Evolutionary conservation across 2,113 vertebrate species (phyloP).

Genomic region (Callionymus lyra): DNA sequence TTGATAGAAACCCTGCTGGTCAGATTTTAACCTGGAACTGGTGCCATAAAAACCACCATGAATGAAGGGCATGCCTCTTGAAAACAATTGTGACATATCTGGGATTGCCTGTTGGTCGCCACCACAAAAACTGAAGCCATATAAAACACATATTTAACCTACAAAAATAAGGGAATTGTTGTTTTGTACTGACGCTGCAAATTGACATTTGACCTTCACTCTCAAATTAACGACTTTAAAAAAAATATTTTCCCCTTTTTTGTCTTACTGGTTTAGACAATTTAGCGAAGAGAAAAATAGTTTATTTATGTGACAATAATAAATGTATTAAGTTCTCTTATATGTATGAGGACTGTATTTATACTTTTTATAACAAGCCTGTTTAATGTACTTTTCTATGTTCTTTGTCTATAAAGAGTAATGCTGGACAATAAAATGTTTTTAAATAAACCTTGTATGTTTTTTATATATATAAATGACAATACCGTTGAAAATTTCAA

Average conservation of each 20-base stretch:
- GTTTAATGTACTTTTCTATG: constrained; percentile 46
- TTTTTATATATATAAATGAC: no score
- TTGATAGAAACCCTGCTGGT: constrained; percentile 40
- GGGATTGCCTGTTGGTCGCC: constrained; percentile 29
- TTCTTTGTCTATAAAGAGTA: constrained; percentile 41
- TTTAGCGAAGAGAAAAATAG: constrained; percentile 44
- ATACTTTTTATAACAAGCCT: constrained; percentile 68
- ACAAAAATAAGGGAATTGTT: constrained; percentile 16
- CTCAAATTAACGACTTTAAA: constrained; percentile 28
- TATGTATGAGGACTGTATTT: constrained; percentile 54
- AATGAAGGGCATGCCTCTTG: constrained; percentile 50
- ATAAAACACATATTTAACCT: neutral
- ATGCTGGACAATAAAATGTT: constrained; percentile 34
- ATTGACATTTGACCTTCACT: constrained; percentile 32
- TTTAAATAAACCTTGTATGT: no score
- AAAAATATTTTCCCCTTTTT: constrained; percentile 51
- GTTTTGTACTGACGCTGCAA: constrained; percentile 46
- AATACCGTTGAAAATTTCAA: no score
- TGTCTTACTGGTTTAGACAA: constrained; percentile 70
- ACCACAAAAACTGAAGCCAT: constrained; percentile 40
- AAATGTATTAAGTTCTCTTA: constrained; percentile 44
- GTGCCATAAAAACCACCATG: constrained; percentile 48
- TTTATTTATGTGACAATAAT: constrained; percentile 58
- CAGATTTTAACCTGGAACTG: constrained; percentile 47
- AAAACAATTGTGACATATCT: constrained; percentile 53